Base-by-base conservation (phyloP, 2,888 invertebrate genomes). In the Drosophila melanosoma region DNA sequence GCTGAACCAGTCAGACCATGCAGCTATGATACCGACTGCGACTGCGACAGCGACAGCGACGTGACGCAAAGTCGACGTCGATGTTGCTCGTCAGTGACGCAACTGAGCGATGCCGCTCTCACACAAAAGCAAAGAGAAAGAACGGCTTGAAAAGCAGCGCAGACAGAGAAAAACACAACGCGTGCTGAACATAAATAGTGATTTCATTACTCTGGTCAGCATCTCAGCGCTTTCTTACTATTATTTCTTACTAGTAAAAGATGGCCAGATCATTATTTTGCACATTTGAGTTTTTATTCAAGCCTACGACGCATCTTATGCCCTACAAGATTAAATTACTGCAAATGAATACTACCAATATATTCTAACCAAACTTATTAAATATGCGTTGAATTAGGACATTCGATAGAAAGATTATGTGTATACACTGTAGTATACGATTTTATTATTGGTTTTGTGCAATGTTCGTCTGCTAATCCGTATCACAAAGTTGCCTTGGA, bases 1-100 rank as follows among this genome's bases (percentile, higher is more conserved):
- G 93, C 93, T 91, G 94, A 94, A 94, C 94, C 92, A 91, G 83
- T 79, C 84, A 85, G 81, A 76, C 78, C 64, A 52, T 69, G 66
- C 69, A 58, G 63, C 61, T 65, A 71, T 56, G 61, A 71, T 63
- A 20, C 6, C 40, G 51, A 57, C 74, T n/a, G 45, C 66, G 69
- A 62, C 61, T 29, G 29, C 29, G 29, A 29, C 29, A 29, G 58
- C 20, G 40, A 17, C 40, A n/a, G 40, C 40, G 20, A 15, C 45
- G 45, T 64, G 26, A 20, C 59, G 20, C 29, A 29, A 29, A 29
- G 29, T 20, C 57, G 45, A n/a, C 63, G 48, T 35, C 45, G 45
- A 45, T n/a, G 56, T 51, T 64, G 61, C 33, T 72, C 62, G 66
- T 69, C 66, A 65, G 59, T 82, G 82, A 82, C 85, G 85, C 85